These are phyloP conservation scores for Hydrozoanthus tunicans DNA, from an alignment of 64 coral and sea anemone genomes.

Conservation along the genomic window DNA sequence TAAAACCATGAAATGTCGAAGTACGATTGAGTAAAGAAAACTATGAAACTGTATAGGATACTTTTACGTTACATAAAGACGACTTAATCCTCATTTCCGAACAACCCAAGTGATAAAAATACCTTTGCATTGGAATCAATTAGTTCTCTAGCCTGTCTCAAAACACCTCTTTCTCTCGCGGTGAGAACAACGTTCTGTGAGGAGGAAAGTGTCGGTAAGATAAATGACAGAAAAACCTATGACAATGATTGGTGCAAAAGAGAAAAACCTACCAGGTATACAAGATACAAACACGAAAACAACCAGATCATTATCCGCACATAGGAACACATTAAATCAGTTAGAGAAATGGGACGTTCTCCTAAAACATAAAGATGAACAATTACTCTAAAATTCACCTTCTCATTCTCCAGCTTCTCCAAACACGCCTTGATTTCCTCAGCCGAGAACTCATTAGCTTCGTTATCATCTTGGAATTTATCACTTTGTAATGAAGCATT, in stretches of 20 bases:
- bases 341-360: neutral
- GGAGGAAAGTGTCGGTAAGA: neutral
- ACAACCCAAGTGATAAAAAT: neutral
- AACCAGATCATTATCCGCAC: no score
- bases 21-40: no score
- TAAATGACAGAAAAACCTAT: neutral
- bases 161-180: neutral
- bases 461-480: neutral
- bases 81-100: no score
- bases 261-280: no score
- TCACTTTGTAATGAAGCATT: neutral
- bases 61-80: no score
- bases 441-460: constrained; percentile 42
- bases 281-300: no score
- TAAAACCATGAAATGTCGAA: no score
- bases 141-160: constrained; percentile 37
- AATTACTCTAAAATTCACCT: constrained; percentile 33
- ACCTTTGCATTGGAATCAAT: constrained; percentile 39
- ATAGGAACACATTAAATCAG: no score
- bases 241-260: no score
- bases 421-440: constrained; percentile 90
- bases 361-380: neutral
- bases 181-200: constrained; percentile 26
- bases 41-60: no score
- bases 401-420: constrained; percentile 87